Conservation (phyloP, 2,113 vertebrate species). For the Pedetes capensis region DNA sequence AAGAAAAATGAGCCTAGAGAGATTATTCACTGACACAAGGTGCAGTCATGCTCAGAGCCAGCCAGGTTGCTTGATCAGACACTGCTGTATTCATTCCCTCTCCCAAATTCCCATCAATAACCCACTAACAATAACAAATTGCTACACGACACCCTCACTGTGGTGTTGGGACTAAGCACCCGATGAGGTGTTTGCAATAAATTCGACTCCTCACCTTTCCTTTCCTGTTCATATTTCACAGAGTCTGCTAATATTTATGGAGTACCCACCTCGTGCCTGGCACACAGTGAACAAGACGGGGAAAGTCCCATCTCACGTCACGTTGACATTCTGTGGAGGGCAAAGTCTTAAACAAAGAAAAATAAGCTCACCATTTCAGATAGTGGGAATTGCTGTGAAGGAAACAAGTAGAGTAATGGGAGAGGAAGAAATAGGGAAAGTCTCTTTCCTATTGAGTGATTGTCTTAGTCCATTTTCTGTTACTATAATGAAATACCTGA, state of each 20-base stretch:
- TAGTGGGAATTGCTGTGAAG: fast-evolving
- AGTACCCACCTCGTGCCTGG: neutral
- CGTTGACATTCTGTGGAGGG: neutral
- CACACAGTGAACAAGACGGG: neutral
- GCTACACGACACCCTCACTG: neutral
- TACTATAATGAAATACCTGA: neutral
- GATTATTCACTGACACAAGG: neutral
- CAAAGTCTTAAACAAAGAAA: neutral
- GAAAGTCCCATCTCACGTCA: neutral
- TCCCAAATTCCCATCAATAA: conserved; percentile 48
- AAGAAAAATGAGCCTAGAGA: conserved; percentile 28
- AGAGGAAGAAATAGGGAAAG: neutral
- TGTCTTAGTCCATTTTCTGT: neutral
- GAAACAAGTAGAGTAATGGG: neutral
- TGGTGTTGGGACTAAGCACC: neutral
- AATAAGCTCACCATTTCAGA: neutral
- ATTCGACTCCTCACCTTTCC: neutral
- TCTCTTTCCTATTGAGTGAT: neutral
- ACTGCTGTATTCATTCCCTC: neutral
- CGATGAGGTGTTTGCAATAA: neutral
- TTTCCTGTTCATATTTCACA: neutral
- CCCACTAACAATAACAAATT: conserved; percentile 62
- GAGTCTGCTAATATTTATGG: neutral
- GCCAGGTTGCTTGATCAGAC: neutral
- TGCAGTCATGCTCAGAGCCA: conserved; percentile 7